Base-by-base conservation (phyloP, 2,888 invertebrate genomes). In the Celastrina argiolus region DNA sequence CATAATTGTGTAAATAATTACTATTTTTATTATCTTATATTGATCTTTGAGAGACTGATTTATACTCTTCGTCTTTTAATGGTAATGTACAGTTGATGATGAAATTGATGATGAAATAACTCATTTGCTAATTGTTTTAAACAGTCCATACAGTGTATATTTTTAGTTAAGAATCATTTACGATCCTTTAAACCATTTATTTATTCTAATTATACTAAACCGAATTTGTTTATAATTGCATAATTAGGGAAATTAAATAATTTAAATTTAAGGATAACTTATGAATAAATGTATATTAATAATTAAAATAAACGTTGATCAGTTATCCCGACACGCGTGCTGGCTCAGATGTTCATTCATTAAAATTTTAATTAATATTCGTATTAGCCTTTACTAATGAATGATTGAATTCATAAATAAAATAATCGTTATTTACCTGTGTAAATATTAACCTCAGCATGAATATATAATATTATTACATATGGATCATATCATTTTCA, bases 241-340 rank as follows among this genome's bases (percentile, higher is more conserved):
- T 34, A 16, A 16, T 10, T 31, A 31, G 31, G 31, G 0, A 31
- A 5, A 31, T 31, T 18, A 16, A 34, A 16, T 59, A 26, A 3
- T 34, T 59, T 8, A 58, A 34, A 58, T n/a, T 31, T 58, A 58
- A 59, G 18, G 59, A 34, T 34, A 34, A 59, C 34, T 59, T 18
- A 59, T 59, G 34, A 59, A 59, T 59, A 34, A 51, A 59, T 59
- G 59, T 59, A 18, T 18, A 59, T 59, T 34, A 34, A 8, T 34
- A 34, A 59, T 34, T 59, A 34, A 34, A 34, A 34, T 34, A 34
- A 59, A 59, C 34, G 59, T 31, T 18, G 16, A 59, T 59, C 31
- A 34, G 31, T 58, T 10, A 31, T 58, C 28, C 58, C 31, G 58
- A 34, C 59, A 59, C 18, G 59, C 59, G 34, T 10, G 16, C 59